Base-by-base conservation (phyloP, 2,113 vertebrate species). In the Engystomops pustulosus region DNA sequence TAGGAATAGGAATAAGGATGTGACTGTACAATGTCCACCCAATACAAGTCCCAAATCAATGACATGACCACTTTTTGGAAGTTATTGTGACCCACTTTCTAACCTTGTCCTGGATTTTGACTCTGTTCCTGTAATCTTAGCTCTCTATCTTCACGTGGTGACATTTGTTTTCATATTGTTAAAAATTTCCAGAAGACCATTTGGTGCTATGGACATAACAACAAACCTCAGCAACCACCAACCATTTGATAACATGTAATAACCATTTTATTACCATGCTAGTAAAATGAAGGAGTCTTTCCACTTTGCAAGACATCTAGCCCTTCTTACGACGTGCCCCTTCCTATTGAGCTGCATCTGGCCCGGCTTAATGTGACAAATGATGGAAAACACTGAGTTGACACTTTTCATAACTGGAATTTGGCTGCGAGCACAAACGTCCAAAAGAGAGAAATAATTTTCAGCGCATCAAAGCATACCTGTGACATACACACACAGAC, bases 381-480 rank as follows among this genome's bases (percentile, higher is more conserved):
- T 78, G 51, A 78, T 41, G 53, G 75, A 78, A 78, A 78, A 78
- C 34, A 60, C 51, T 3, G 32, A 36, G 51, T 23, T 38, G 51
- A 58, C 75, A 78, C 20, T 41, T 38, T 78, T 58, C 32, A 17
- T 20, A 23, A 38, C 32, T 41, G n/a, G 51, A 78, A 78, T 78
- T 78, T 78, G 75, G 51, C 75, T 78, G 75, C 20, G 14, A 78
- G 75, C 75, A 78, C 32, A 25, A 78, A 78, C 6, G 34, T 23
- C 32, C 36, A 8, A 74, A 36, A 67, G 30, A 17, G 30, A 36
- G 8, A 67, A 77, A 58, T 78, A n/a, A 17, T 41, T 78, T 11
- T 60, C 12, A 2, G 75, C 2, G 20, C 51, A 78, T 60, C 32
- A 78, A 78, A 60, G 75, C 75, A 78, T 78, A 78, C 75, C 75